Conservation (phyloP, 2,888 invertebrate genomes). For the Sarcophaga subvicina region DNA sequence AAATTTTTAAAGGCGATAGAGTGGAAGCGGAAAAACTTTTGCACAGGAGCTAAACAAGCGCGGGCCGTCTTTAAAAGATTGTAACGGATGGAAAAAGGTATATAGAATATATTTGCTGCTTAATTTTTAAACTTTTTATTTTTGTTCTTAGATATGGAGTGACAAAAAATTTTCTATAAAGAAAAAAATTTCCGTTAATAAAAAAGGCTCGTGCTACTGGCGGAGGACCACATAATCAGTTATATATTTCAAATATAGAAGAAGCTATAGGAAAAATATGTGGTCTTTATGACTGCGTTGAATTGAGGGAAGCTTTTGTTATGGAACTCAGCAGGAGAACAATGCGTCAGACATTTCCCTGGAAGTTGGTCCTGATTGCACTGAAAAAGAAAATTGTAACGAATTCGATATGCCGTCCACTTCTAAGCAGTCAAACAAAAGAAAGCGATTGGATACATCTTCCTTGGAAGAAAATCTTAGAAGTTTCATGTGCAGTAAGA, state of each 20-base stretch:
- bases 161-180: neutral
- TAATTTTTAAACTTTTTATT: neutral
- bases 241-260: neutral
- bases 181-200: neutral
- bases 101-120: neutral
- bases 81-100: neutral
- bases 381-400: neutral
- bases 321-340: neutral
- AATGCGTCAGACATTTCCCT: neutral
- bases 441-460: neutral
- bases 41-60: neutral
- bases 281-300: neutral
- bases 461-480: neutral
- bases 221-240: constrained; percentile 8
- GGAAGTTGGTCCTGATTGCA: neutral
- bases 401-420: neutral
- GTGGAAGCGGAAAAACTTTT: no score
- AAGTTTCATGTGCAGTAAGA: neutral
- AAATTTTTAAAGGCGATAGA: no score
- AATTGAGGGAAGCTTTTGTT: neutral
- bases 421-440: neutral
- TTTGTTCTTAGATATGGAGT: constrained; percentile 1
- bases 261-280: neutral
- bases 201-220: neutral
- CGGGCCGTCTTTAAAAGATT: neutral